Evolutionary conservation across 1,140 invertebrate species (phyloP), one percentile per base, ranked within the genome.

Genomic region (Drosophila prosaltans): DNA sequence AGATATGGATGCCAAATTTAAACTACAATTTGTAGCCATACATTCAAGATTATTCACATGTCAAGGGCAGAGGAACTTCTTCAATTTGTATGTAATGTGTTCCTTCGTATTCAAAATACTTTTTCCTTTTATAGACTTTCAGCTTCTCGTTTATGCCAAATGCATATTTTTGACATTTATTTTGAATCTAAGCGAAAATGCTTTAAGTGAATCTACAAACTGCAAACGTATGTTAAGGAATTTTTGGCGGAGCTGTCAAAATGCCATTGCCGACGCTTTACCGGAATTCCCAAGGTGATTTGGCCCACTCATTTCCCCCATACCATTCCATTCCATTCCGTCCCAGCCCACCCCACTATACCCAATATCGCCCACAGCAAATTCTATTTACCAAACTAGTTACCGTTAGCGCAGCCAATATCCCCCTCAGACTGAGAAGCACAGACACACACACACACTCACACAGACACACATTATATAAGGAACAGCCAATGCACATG

Each of bases 361-460:
- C 40, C 51, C 55, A 36, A 75, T 70, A 81, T 81, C 78, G 82
- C 82, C 82, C 79, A 73, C 72, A 80, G 72, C 83, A 88, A 88
- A 86, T 88, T 78, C 76, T 80, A 86, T 86, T 86, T 86, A 86
- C 82, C 82, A 79, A 86, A 86, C 83, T 83, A 86, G 82, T 86
- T 86, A 86, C 82, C 82, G 72, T 61, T 88, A 77, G 80, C 79
- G 75, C 79, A 88, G 83, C 82, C 83, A 86, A 86, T 88, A 82
- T 88, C 71, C 54, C 55, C 55, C 55, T 21, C 11, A 51, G 45
- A 51, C 45, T 51, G 21, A 40, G 10, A 11, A 40, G 9, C 45
- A 48, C 21, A 54, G 30, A 60, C 26, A 51, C 8, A 26, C 45
- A 26, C 21, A 51, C 4, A 24, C 45, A 48, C 21, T 43, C 55